Evolutionary conservation across 2,797 vertebrate species (phyloP).

Genomic region (Pseudochirops corinnae): DNA sequence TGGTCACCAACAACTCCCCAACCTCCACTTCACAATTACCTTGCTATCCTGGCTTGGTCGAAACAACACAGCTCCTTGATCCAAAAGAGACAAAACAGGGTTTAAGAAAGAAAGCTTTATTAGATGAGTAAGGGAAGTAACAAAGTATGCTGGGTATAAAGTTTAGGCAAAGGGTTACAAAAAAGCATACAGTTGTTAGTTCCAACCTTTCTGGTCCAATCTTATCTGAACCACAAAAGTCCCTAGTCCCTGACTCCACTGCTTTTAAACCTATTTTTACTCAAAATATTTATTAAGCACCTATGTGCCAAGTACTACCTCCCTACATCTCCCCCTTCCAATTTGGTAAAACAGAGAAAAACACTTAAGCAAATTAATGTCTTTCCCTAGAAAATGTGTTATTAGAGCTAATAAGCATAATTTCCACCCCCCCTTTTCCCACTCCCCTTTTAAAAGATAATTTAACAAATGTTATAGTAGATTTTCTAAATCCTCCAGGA

Average conservation of each 20-base stretch:
- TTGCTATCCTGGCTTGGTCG: not conserved
- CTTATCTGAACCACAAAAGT: not conserved
- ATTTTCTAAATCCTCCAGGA: not conserved
- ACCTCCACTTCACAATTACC: not conserved
- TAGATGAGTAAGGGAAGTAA: not conserved
- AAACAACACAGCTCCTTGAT: not conserved
- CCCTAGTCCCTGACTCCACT: not conserved
- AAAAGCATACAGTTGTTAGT: slow-evolving; percentile 1
- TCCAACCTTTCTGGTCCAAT: not conserved
- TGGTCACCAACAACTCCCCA: not conserved
- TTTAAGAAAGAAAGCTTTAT: not conserved
- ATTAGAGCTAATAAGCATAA: not conserved
- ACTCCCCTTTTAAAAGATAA: not conserved
- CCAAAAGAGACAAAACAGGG: not conserved
- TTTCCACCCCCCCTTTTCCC: not conserved
- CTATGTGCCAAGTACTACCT: not conserved
- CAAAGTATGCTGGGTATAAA: not conserved
- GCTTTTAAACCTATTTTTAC: not conserved
- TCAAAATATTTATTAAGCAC: not conserved
- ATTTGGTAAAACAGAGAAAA: not conserved
- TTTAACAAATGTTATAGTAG: not conserved
- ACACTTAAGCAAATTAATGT: not conserved
- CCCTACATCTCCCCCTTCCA: not conserved
- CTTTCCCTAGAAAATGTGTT: not conserved
- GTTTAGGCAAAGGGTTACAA: not conserved